Conservation (phyloP, 2,113 vertebrate species). For the Barnardius zonarius region DNA sequence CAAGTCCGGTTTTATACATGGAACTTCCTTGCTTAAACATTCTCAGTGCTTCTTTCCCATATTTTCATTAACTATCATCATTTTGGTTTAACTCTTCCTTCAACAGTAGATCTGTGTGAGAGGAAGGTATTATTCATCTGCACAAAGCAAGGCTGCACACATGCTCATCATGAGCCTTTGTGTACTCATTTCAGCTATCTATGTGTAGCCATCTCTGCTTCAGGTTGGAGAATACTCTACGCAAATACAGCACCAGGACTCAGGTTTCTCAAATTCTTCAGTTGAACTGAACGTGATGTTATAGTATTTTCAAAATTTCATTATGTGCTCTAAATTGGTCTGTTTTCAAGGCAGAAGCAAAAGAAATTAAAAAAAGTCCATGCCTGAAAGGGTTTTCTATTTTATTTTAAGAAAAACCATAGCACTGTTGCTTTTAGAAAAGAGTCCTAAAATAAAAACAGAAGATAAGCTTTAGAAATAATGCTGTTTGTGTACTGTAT, state of each 20-base stretch:
- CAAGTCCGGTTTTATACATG: background rate
- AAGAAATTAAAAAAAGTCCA: background rate
- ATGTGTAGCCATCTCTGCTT: background rate
- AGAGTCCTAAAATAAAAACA: background rate
- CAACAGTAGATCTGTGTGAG: background rate
- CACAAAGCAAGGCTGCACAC: background rate
- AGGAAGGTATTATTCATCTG: background rate
- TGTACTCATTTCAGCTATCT: background rate
- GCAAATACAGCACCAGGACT: background rate
- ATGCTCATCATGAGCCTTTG: background rate
- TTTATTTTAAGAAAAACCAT: background rate
- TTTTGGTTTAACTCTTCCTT: background rate
- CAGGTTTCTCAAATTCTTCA: background rate
- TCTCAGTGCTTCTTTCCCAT: background rate
- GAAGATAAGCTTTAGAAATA: background rate
- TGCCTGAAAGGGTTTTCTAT: background rate
- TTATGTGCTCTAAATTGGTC: background rate
- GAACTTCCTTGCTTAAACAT: background rate
- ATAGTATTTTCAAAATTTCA: background rate
- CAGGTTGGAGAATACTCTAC: background rate
- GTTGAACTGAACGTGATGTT: background rate
- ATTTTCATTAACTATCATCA: background rate
- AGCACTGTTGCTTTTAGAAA: background rate
- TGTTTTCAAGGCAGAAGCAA: background rate
- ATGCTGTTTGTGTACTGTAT: background rate